Base-by-base conservation (phyloP, 2,888 invertebrate species). In the Drosophila kokeensis region DNA sequence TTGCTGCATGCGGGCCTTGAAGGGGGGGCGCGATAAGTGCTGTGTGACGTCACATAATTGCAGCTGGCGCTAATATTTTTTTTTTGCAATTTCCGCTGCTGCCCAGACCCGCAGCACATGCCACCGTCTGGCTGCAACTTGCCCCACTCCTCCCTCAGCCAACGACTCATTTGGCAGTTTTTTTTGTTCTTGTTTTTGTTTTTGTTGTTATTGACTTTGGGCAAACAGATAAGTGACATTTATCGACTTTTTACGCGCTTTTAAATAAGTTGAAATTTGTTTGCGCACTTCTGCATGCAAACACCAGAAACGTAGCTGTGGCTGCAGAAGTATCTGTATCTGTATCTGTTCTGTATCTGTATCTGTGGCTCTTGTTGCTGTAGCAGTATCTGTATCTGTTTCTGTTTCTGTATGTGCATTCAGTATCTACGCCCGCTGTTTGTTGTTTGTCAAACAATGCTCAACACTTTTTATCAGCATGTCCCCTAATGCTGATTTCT, bases 181-280 rank as follows among this genome's bases (percentile, higher is more conserved):
- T 61, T 72, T 5, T 11, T 7, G 18, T 21, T 7, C 0, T 45
- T 40, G 2, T n/a, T 38, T 10, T 42, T 21, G 13, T 24, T 10
- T 30, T 52, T 15, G 6, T 21, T 21, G 13, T 11, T 64, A 69
- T 88, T 84, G 89, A 76, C 82, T 70, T 67, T 52, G 55, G 62
- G 65, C 84, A 90, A 87, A 87, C 90, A 89, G 90, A 87, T 89
- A 87, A 87, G 71, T 89, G 86, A 85, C 90, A 84, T 87, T 90
- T 87, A 87, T 89, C 90, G 90, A 89, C 82, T 89, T 89, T 89
- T 89, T 87, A 87, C 88, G 85, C 89, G 77, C 73, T 90, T 89
- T 89, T 87, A 76, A 90, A 85, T 84, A 84, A 87, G 82, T 84
- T 89, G 85, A 82, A 84, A 90, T 86, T 59, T 90, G 85, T 88